Evolutionary conservation across 2,797 vertebrate genomes (phyloP).

Genomic region (Glossophaga mutica): DNA sequence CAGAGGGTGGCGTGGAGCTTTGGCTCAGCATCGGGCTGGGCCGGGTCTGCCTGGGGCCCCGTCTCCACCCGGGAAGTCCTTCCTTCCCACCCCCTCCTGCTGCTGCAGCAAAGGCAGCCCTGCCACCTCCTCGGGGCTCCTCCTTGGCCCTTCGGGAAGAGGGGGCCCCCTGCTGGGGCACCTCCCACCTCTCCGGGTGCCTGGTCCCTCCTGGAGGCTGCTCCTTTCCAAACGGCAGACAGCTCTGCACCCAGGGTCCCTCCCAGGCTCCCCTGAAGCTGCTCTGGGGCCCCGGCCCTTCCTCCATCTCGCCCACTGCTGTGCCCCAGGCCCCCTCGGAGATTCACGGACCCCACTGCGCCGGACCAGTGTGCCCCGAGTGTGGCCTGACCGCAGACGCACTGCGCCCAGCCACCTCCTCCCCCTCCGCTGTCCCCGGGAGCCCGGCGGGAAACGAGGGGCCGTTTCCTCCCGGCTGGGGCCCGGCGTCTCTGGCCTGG

Average conservation of each 20-base stretch:
- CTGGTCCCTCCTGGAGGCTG: not conserved
- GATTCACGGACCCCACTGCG: not conserved
- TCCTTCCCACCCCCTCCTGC: accelerated
- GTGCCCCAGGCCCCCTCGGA: no score
- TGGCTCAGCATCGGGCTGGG: not conserved
- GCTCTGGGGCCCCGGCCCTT: not conserved
- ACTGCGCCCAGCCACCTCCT: accelerated
- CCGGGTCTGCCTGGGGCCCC: not conserved
- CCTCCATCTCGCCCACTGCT: accelerated
- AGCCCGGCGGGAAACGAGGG: not conserved
- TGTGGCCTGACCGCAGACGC: no score
- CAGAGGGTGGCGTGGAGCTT: accelerated
- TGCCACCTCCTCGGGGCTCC: accelerated
- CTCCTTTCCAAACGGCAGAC: not conserved
- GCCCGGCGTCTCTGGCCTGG: not conserved
- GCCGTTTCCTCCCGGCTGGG: accelerated
- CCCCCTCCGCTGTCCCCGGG: accelerated
- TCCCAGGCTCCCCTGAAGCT: not conserved
- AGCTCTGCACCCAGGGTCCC: not conserved
- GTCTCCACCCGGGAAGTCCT: accelerated
- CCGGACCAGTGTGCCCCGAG: not conserved
- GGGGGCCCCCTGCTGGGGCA: accelerated
- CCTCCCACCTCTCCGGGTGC: accelerated
- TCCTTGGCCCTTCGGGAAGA: not conserved
- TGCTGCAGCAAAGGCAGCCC: accelerated